Evolutionary conservation across 1,140 invertebrate genomes (phyloP), one percentile per base, ranked within the genome.

Genomic region (Pseudachorutes palmiensis): DNA sequence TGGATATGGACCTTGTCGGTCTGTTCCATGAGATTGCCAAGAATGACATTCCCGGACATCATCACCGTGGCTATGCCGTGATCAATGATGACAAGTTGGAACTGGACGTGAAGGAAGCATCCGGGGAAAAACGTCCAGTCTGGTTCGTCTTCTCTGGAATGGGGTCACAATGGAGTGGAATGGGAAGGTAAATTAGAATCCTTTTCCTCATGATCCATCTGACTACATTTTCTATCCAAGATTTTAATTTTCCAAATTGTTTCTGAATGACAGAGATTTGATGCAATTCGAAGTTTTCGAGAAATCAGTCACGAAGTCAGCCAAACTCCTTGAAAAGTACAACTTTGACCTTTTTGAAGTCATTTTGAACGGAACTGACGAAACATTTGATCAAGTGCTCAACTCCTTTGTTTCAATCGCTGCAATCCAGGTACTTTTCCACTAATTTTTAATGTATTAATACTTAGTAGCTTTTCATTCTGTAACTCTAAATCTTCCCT

Each of bases 71-170:
- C 2, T 95, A 86, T 76, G 81, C 85, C 19, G 79, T 95, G 59
- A 36, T 64, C n/a, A 84, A 84, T 62, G 74, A 70, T 48, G 81
- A 82, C 1, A 74, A 78, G 41, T 59, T 75, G 28, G 74, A 78
- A 55, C 70, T 76, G 22, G 75, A 85, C 74, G 75, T 74, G 22
- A 73, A 76, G 64, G 73, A 76, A 62, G 64, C 67, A 55, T 77
- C 76, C 36, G 69, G 74, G 41, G 84, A 87, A 33, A 84, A 83
- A 69, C 83, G 90, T 30, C 93, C 93, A 0, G 79, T 98, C 29
- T 98, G 93, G 90, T 97, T 86, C 78, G 82, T 98, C 41, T 98
- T 95, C 79, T 90, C 93, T 58, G 96, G 95, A 36, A 97, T 98
- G 94, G 96, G 95, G 14, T 87, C 88, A 41, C 95, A 99, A 80